Base-by-base conservation (phyloP, 1,140 invertebrate genomes). In the Anagrus nilaparvatae region DNA sequence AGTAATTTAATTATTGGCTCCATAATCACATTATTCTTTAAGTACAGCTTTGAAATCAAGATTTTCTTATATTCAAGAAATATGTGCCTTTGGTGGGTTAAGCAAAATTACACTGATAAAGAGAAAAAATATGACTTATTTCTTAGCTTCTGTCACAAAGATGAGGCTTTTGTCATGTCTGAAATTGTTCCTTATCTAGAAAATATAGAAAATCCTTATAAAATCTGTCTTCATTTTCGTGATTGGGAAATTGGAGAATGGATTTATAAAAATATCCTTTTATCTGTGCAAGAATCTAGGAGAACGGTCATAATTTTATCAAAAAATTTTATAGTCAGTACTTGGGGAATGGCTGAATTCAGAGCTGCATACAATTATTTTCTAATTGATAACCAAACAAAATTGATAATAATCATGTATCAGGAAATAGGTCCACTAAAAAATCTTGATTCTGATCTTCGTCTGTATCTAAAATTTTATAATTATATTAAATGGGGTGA, bases 261-360 rank as follows among this genome's bases (percentile, higher is more conserved):
- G 54, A 90, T 93, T 47, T 76, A 81, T 0, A n/a, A n/a, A n/a
- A n/a, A n/a, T n/a, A n/a, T n/a, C n/a, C n/a, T n/a, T n/a, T n/a
- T n/a, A n/a, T n/a, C n/a, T n/a, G 84, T 94, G 1, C 72, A 81
- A 18, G 73, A 78, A 4, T 92, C 88, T 0, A 67, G 78, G 45
- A 68, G 87, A 21, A 94, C 90, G 0, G 73, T 94, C 40, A 76
- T 94, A 1, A 71, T 94, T 0, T 55, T 95, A 0, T 90, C 89
- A 0, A 74, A 76, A 12, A 79, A 82, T 48, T 94, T 91, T 54
- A 55, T 94, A 1, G 69, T 81, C 29, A 91, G 87, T 32, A 73
- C 80, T 10, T 95, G 89, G 89, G 84, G 84, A n/a, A 76, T 75
- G 52, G 75, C 87, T 61, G 88, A 93, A 62, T 90, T 93, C 58